Base-by-base conservation (phyloP, 2,113 vertebrate genomes). In the Mobula birostris region DNA sequence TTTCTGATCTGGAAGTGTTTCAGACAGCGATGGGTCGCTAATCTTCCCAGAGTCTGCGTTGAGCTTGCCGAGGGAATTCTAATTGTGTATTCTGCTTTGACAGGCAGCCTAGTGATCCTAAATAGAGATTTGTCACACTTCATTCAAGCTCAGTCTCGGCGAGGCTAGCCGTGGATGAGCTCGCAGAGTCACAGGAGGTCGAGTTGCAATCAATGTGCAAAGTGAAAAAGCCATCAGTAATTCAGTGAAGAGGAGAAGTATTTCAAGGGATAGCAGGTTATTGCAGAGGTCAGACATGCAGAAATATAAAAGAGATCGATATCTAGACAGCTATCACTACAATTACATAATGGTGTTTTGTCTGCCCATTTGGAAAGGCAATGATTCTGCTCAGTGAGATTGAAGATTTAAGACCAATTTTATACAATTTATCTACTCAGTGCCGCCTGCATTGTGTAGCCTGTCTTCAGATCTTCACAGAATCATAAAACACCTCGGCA, bases 91-190 rank as follows among this genome's bases (percentile, higher is more conserved):
- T 95, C 96, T 96, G 95, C 96, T 96, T 95, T 95, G 96, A 96
- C 94, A 96, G 95, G 88, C 72, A 63, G 36, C 94, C 94, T 95
- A 95, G 95, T 96, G 96, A 97, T 97, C 97, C 97, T 97, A 97
- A 97, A 97, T 97, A 97, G 97, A 97, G 97, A 98, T 98, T 98
- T 98, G 97, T 98, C 97, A 97, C 98, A 97, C 97, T 98, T 96
- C 96, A 97, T 97, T 98, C 97, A 97, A 97, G 97, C 48, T 95
- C 96, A 95, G 94, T 97, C 97, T 97, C 97, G 94, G 95, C 96
- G 96, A 97, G 96, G 96, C 95, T 91, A 94, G 95, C 29, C 95
- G 95, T 96, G 95, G 96, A 97, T 96, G 96, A 97, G 96, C 96
- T 97, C 96, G 96, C 95, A 96, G 95, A 95, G 96, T 96, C 96